Conservation (phyloP, 2,113 vertebrate species). For the Istiophorus platypterus region DNA sequence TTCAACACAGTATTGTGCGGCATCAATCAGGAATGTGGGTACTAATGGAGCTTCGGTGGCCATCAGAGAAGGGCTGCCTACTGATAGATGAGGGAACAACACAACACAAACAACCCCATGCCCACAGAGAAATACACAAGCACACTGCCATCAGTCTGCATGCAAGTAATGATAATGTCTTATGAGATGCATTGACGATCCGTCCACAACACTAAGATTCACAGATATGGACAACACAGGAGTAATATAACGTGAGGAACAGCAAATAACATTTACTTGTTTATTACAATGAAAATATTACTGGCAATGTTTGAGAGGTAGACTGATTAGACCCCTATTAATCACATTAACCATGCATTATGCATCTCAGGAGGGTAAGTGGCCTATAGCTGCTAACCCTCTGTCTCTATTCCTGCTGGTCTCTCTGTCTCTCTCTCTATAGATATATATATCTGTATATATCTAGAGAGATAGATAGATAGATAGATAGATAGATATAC, state of each 20-base stretch:
- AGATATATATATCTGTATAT: no score
- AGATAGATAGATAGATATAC: no score
- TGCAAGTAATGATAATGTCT: constrained; percentile 63
- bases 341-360: constrained; percentile 75
- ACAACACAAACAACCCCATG: constrained; percentile 53
- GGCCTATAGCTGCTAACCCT: constrained; percentile 74
- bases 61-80: constrained; percentile 72
- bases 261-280: constrained; percentile 38
- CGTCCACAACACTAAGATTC: constrained; percentile 45
- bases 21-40: constrained; percentile 76
- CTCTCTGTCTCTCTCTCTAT: constrained; percentile 44
- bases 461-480: no score
- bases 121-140: constrained; percentile 50
- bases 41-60: constrained; percentile 77
- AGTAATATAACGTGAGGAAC: constrained; percentile 48
- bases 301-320: constrained; percentile 29
- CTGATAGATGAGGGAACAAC: constrained; percentile 77
- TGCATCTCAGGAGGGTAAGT: constrained; percentile 62
- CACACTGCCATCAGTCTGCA: constrained; percentile 55
- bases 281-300: constrained; percentile 53
- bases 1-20: constrained; percentile 56
- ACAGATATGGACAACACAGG: constrained; percentile 47
- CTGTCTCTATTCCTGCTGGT: constrained; percentile 43
- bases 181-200: constrained; percentile 44
- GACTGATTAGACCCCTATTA: constrained; percentile 73